phyloP scores from a whole-genome alignment of 2,888 invertebrate genomes.

The Gari tellinella region DNA sequence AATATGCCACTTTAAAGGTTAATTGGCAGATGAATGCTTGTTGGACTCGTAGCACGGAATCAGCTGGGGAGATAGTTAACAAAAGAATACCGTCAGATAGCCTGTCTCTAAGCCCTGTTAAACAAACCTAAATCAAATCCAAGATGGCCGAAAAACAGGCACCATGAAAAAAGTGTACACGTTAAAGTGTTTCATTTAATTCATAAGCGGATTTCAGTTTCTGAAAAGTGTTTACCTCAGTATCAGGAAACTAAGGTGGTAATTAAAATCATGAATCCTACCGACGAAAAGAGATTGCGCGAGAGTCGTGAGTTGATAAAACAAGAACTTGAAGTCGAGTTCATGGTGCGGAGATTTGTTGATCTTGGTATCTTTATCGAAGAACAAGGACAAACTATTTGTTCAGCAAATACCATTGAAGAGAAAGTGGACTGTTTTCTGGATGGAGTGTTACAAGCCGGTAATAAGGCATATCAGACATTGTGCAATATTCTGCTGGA shows the following conservation, averaged over 20 bases:
- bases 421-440: constrained; percentile 64
- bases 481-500: constrained; percentile 60
- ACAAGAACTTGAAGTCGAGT: constrained; percentile 63
- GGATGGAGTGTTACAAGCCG: constrained; percentile 55
- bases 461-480: constrained; percentile 60
- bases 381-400: constrained; percentile 43
- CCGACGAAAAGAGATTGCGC: constrained; percentile 59
- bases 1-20: no score
- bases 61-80: no score
- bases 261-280: constrained; percentile 45
- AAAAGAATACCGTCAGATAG: no score
- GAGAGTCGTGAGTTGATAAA: constrained; percentile 62
- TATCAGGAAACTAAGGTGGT: no score
- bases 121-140: no score
- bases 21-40: no score
- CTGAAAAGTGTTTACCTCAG: no score
- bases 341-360: constrained; percentile 57
- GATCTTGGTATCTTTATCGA: constrained; percentile 53
- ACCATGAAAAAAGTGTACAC: no score
- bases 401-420: constrained; percentile 42
- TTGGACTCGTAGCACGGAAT: no score
- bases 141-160: no score
- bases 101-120: no score
- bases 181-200: neutral
- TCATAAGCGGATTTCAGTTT: no score